phyloP scores from a whole-genome alignment of 2,888 invertebrate genomes.

The Micropterix aruncella region DNA sequence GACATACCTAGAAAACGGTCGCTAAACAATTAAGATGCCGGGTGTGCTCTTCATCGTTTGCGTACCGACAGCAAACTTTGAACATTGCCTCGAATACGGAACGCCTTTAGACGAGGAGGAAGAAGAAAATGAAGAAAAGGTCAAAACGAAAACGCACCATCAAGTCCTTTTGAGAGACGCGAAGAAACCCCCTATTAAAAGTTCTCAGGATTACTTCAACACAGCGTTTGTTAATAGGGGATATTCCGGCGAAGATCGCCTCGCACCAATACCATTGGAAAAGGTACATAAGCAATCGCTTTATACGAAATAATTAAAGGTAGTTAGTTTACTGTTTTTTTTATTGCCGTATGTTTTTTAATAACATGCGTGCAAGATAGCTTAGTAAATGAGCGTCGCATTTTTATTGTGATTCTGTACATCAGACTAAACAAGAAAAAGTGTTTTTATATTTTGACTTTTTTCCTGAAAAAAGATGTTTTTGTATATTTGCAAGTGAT shows the following conservation, averaged over 20 bases:
- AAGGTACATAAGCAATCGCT: too few species aligned
- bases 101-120: conserved; percentile 9
- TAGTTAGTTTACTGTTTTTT: too few species aligned
- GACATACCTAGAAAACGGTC: too few species aligned
- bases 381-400: too few species aligned
- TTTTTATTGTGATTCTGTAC: too few species aligned
- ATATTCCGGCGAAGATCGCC: background rate
- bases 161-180: background rate
- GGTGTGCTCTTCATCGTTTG: conserved; percentile 56
- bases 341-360: too few species aligned
- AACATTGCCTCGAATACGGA: conserved; percentile 42
- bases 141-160: background rate
- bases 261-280: background rate
- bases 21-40: conserved; percentile 26
- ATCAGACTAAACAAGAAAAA: too few species aligned
- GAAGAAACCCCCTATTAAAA: background rate
- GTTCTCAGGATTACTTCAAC: background rate
- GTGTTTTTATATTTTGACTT: too few species aligned
- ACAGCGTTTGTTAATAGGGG: background rate
- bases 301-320: too few species aligned
- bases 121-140: background rate
- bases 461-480: too few species aligned
- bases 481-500: too few species aligned
- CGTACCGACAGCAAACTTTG: conserved; percentile 53
- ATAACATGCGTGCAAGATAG: too few species aligned